A percentile compares a stretch with the other conserved stretches of the same genome.
Evolutionary conservation across 2,113 vertebrate genomes (phyloP).

Genomic region (Cyphotilapia sp.): DNA sequence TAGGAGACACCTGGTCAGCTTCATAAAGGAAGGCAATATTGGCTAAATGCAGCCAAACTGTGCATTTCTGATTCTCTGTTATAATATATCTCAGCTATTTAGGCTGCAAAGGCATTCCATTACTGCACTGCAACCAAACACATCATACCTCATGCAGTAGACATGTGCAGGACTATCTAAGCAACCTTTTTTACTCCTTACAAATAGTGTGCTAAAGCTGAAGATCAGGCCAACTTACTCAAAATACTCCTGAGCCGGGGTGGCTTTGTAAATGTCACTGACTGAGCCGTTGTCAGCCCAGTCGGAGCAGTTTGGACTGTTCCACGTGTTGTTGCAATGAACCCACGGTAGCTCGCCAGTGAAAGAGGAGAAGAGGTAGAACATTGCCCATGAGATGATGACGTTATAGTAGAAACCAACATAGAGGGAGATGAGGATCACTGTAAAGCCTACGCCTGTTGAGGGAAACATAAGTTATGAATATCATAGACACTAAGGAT

Average conservation of each 20-base stretch:
- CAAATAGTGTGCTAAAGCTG: background rate
- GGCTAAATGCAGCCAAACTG: background rate
- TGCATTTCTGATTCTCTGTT: background rate
- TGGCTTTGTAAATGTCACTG: constrained; percentile 72
- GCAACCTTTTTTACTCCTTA: background rate
- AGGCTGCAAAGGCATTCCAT: background rate
- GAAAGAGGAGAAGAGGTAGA: constrained; percentile 80
- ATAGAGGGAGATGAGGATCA: constrained; percentile 81
- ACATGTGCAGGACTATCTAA: background rate
- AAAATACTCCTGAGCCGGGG: constrained; percentile 85
- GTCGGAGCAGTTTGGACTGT: constrained; percentile 80
- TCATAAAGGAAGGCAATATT: background rate
- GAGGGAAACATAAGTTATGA: background rate
- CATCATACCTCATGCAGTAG: background rate
- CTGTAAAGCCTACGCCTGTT: constrained; percentile 79
- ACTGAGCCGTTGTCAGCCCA: constrained; percentile 54
- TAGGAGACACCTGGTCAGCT: constrained; percentile 44
- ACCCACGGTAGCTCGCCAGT: constrained; percentile 82
- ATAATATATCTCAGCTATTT: background rate
- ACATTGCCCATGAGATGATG: constrained; percentile 82
- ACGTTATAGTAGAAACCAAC: constrained; percentile 85
- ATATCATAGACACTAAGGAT: background rate
- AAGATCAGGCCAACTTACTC: constrained; percentile 60
- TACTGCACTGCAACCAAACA: background rate
- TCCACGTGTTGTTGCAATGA: constrained; percentile 88